Percentiles rank a stretch among this genome's conserved stretches.
Conservation (phyloP, 2,888 invertebrate genomes). For the Drosophila nr. perissopoda region DNA sequence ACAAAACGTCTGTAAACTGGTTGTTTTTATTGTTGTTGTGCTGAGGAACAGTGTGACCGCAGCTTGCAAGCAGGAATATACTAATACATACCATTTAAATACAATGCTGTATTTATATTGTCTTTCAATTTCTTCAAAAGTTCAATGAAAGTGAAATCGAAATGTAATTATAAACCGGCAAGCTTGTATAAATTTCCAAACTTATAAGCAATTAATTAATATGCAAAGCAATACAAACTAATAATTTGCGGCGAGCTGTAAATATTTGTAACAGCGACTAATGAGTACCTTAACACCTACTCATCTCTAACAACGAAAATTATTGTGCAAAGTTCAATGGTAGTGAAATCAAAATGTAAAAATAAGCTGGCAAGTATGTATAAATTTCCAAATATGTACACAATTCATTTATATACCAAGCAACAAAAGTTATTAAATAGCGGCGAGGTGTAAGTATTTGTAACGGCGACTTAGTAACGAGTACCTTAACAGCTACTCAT, state of each 20-base stretch:
- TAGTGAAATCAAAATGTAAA: not conserved
- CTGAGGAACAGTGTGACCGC: constrained; percentile 11
- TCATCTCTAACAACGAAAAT: too few species aligned
- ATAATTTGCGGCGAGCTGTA: not conserved
- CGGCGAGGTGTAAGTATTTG: not conserved
- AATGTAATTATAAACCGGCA: not conserved
- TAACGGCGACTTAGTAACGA: not conserved
- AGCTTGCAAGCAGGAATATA: not conserved
- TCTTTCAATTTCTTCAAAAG: not conserved
- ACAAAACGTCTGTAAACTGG: constrained; percentile 21
- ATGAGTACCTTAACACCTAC: not conserved
- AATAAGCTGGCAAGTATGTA: not conserved
- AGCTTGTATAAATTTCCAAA: not conserved
- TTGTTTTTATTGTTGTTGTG: constrained; percentile 29
- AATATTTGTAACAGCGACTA: not conserved
- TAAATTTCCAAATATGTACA: not conserved
- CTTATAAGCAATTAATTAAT: too few species aligned
- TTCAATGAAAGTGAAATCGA: not conserved
- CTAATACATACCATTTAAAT: not conserved
- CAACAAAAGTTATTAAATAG: not conserved
- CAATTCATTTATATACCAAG: not conserved
- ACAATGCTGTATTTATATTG: not conserved
- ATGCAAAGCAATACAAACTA: not conserved
- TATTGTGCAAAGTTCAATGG: too few species aligned
- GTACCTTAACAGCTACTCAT: not conserved